Evolutionary conservation across 2,797 vertebrate species (phyloP).

Genomic region (Cichlasoma orientale): DNA sequence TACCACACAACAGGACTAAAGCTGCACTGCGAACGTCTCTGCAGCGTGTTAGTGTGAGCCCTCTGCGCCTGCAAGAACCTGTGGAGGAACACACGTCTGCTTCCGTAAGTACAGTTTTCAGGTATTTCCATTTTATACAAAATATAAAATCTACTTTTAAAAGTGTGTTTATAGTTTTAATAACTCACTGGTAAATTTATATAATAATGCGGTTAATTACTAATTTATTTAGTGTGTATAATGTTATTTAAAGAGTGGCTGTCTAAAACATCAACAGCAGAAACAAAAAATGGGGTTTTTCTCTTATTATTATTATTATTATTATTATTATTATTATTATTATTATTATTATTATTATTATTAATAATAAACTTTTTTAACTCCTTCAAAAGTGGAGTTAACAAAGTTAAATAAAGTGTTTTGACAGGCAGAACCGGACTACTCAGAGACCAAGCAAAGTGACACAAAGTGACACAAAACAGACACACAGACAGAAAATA

Average conservation of each 20-base stretch:
- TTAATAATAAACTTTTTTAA: background rate
- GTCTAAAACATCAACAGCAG: background rate
- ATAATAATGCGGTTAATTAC: background rate
- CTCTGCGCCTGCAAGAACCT: background rate
- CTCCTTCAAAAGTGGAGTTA: no score
- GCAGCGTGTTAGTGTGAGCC: slow-evolving; percentile 3
- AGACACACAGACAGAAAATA: background rate
- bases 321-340: no score
- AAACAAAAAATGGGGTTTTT: background rate
- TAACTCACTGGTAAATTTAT: background rate
- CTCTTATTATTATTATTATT: no score
- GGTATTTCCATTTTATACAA: background rate
- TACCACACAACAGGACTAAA: slow-evolving; percentile 32
- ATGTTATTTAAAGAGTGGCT: no score
- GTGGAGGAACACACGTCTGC: no score
- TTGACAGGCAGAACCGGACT: background rate
- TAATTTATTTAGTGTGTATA: background rate
- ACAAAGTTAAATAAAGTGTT: background rate
- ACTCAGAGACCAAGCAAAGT: background rate
- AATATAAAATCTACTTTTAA: background rate
- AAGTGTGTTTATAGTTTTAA: background rate
- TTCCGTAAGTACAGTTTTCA: no score
- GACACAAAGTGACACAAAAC: background rate
- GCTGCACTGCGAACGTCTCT: slow-evolving; percentile 31
- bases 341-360: no score